Evolutionary conservation across 1,140 invertebrate genomes (phyloP), one percentile per base, ranked within the genome.

Genomic region (Branchinecta lynchi): DNA sequence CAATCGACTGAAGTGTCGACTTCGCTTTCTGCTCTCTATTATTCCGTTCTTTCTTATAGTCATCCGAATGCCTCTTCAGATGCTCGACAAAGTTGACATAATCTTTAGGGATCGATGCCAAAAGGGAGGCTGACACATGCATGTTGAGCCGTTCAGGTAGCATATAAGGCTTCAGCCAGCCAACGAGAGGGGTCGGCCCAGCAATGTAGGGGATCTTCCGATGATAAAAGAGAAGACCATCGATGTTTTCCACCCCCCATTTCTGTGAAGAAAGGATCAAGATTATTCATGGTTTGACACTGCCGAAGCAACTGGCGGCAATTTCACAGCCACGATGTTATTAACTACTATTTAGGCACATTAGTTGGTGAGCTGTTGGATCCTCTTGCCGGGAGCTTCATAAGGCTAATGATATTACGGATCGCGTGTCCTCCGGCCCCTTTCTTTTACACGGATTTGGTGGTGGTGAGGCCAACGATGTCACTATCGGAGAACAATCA

Each of bases 101-200:
- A 67, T 72, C 74, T 43, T 73, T 51, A 45, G 81, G 81, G 73
- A 78, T 79, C 46, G 78, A 73, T 21, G 76, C 71, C 67, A 78
- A 69, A 74, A 76, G 74, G 60, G 70, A 68, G n/a, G 78, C 75
- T 17, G 82, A 79, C 12, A 85, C 77, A 45, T 74, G 70, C 46
- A 86, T 77, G 60, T 83, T 81, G 8, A 95, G 78, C 32, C 92
- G 81, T 80, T 94, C 90, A 3, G 85, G 82, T 9, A 94, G 74
- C 92, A 94, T 94, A 76, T 84, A 93, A 0, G 87, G 82, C 76
- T 89, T 93, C 0, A 95, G 79, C 92, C 92, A 96, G 3, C 87
- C 86, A 0, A 94, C 89, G 12, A 96, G 78, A 0, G 93, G 92
- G 0, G 91, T 92, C 45, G 80, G 77, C 10, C 89, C 90, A 72